Evolutionary conservation across 2,113 vertebrate species (phyloP), one percentile per base, ranked within the genome.

Genomic region (Tylochromis polylepis): DNA sequence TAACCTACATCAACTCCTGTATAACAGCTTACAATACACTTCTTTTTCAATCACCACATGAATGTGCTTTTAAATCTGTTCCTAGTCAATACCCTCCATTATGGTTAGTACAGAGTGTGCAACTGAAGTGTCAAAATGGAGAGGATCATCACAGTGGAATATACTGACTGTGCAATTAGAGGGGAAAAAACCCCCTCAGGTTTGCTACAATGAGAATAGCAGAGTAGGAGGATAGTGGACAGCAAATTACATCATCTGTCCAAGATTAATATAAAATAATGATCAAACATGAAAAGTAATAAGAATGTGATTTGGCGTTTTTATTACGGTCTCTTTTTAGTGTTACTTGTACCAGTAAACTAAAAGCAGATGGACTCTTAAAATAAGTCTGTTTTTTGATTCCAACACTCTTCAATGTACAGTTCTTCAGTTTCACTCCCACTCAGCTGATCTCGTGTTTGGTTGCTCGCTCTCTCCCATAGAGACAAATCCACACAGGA

Each of bases 391-490:
- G 27, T n/a, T n/a, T 5, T 77, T n/a, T 77, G 11, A 53, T 34
- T n/a, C 46, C 72, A 53, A 9, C 43, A 51, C 43, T 29, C 1
- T 43, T 58, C 22, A 43, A 43, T 58, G n/a, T 43, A n/a, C 77
- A 75, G 22, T 79, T 56, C 53, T 79, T 56, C 51, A 57, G 12
- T 24, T 53, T 79, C 53, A 57, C 78, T 57, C 78, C 78, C 34
- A 83, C 75, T 85, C 55, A 57, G 53, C n/a, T 80, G 55, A 57
- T 81, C 75, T 88, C 49, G 2, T 53, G 81, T 58, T 81, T 59
- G 9, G 11, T 53, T 51, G 11, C 12, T 5, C 20, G n/a, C 20
- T 22, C 24, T 16, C 11, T 15, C 72, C 29, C 51, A 51, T 15
- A 58, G 53, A 75, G 20, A 80, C 58, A 36, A 11, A 85, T 18